Conservation (phyloP, 2,888 invertebrate genomes). For the Hydrotaea cyrtoneurina region DNA sequence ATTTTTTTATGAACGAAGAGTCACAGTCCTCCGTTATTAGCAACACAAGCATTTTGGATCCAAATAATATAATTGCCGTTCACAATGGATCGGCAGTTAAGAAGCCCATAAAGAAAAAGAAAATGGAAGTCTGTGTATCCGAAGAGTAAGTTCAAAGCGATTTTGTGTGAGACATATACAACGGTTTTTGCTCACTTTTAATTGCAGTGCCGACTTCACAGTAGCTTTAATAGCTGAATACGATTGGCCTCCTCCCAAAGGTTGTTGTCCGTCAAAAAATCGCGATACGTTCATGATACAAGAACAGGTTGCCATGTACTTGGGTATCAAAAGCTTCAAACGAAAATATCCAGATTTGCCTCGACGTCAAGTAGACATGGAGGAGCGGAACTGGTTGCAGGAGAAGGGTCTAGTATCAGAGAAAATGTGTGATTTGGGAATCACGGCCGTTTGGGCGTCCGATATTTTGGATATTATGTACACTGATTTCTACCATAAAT, state of each 20-base stretch:
- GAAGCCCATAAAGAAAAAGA: conserved; percentile 80
- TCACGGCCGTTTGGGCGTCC: conserved; percentile 94
- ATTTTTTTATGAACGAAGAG: conserved; percentile 83
- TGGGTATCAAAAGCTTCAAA: conserved; percentile 98
- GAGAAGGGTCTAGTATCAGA: conserved; percentile 92
- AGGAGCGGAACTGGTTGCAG: conserved; percentile 93
- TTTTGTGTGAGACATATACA: no score
- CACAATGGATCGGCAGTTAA: conserved; percentile 75
- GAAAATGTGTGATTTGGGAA: conserved; percentile 94
- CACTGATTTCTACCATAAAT: conserved; percentile 96
- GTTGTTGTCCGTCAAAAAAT: conserved; percentile 82
- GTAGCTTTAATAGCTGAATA: conserved; percentile 96
- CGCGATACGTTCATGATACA: conserved; percentile 95
- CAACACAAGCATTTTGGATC: conserved; percentile 81
- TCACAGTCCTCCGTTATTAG: conserved; percentile 92
- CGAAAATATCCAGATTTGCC: conserved; percentile 95
- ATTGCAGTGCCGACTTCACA: conserved; percentile 83
- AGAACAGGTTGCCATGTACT: conserved; percentile 96
- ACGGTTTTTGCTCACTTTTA: background rate
- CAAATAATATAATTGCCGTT: conserved; percentile 72
- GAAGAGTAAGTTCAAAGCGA: conserved; percentile 79
- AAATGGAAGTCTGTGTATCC: conserved; percentile 81
- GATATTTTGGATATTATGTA: conserved; percentile 98
- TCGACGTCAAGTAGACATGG: conserved; percentile 92
- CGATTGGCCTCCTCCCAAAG: conserved; percentile 89